These are phyloP conservation scores for Caloenas nicobarica DNA, from an alignment of 2,113 vertebrate species.

Conservation along the genomic window DNA sequence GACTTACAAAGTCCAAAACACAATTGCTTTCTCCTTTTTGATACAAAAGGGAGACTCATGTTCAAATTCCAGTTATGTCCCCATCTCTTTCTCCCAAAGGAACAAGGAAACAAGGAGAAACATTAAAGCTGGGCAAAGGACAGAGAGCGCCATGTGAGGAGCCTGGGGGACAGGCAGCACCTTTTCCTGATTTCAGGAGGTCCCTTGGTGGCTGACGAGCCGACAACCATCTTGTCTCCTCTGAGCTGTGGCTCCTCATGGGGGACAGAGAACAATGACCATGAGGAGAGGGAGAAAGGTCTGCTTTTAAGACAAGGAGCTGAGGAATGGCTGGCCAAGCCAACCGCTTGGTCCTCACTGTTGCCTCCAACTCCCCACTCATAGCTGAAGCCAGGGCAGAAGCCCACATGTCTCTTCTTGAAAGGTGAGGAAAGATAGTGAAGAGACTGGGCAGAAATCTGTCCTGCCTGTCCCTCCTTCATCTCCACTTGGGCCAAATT, in stretches of 20 bases:
- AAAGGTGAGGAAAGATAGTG: background rate
- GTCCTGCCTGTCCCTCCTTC: background rate
- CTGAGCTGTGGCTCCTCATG: background rate
- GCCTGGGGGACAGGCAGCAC: background rate
- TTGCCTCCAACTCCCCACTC: background rate
- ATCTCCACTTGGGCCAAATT: background rate
- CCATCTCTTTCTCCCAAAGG: background rate
- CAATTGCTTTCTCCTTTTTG: background rate
- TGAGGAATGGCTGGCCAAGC: background rate
- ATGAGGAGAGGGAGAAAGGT: background rate
- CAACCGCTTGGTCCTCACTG: background rate
- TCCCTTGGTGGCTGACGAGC: background rate
- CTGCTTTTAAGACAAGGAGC: background rate
- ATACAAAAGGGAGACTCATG: background rate
- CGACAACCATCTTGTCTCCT: accelerated
- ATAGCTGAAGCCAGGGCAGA: background rate
- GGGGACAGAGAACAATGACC: background rate
- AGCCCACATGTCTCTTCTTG: background rate
- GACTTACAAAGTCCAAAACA: background rate
- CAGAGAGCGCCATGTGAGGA: accelerated
- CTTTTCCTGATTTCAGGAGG: background rate
- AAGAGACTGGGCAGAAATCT: background rate
- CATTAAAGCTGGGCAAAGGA: background rate
- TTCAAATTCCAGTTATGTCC: background rate
- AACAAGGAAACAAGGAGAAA: background rate